Conservation (phyloP, 2,113 vertebrate species). For the Mola mola region DNA sequence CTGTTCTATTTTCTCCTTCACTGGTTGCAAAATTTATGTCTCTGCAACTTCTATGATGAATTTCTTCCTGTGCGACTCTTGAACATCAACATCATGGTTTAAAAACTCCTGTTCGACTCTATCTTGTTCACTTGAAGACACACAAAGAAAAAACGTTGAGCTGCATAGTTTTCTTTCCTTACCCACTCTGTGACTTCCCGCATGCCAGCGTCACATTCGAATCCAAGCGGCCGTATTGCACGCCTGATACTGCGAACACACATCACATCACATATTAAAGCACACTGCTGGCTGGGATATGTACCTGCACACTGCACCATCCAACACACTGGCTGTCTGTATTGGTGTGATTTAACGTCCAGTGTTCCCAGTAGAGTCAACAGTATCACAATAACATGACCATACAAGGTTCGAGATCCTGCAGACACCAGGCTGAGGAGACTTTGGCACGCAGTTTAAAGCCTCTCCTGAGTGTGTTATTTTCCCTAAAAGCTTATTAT, state of each 20-base stretch:
- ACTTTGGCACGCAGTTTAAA: conserved; percentile 45
- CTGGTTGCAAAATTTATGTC: background rate
- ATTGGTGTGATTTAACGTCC: conserved; percentile 44
- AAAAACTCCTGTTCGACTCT: too few species aligned
- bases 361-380: conserved; percentile 41
- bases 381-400: conserved; percentile 64
- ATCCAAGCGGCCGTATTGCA: conserved; percentile 66
- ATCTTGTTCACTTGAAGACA: too few species aligned
- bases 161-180: conserved; percentile 37
- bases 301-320: conserved; percentile 21
- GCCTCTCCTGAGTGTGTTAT: conserved; percentile 21
- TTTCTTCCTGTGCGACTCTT: too few species aligned
- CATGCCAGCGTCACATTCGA: conserved; percentile 73
- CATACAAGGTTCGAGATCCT: conserved; percentile 63
- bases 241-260: conserved; percentile 65
- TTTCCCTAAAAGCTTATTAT: conserved; percentile 18
- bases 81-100: too few species aligned
- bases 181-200: conserved; percentile 63
- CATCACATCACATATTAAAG: conserved; percentile 39
- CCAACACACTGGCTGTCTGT: conserved; percentile 28
- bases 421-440: conserved; percentile 13
- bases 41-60: background rate
- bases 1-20: too few species aligned
- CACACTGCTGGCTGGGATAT: background rate
- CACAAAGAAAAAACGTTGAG: too few species aligned